A percentile compares a stretch with the other conserved stretches of the same genome.
Evolutionary conservation across 2,113 vertebrate genomes (phyloP).

Genomic region (Phocoena phocoena): DNA sequence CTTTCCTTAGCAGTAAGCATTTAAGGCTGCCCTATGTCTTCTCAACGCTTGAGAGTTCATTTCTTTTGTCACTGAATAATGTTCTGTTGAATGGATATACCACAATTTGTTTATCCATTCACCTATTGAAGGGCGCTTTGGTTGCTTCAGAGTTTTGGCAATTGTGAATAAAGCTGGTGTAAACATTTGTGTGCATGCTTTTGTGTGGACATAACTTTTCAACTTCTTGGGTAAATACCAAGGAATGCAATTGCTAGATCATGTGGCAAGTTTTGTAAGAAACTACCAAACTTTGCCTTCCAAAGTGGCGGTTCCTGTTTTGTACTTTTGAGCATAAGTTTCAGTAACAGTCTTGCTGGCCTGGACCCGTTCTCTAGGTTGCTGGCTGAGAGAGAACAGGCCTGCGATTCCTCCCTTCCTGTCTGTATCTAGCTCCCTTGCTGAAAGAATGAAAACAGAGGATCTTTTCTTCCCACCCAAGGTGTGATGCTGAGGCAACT

Average conservation of each 20-base stretch:
- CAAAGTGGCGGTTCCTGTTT: not conserved
- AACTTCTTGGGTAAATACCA: not conserved
- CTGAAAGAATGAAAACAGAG: not conserved
- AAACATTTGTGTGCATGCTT: not conserved
- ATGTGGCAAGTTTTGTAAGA: not conserved
- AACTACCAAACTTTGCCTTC: not conserved
- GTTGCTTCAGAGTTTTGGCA: not conserved
- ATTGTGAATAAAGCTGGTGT: not conserved
- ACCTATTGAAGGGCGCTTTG: not conserved
- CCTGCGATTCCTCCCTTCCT: not conserved
- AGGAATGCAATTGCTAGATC: not conserved
- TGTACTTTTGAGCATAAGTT: not conserved
- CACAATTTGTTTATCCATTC: not conserved
- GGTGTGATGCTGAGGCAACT: not conserved
- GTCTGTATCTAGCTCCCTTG: not conserved
- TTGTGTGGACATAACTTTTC: not conserved
- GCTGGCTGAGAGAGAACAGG: not conserved
- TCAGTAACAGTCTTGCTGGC: not conserved
- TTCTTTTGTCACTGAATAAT: not conserved
- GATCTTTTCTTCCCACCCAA: not conserved
- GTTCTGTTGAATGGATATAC: not conserved
- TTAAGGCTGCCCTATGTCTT: not conserved
- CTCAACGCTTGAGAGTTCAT: not conserved
- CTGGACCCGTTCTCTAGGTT: not conserved
- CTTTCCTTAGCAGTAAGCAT: not conserved